phyloP scores from a whole-genome alignment of 2,113 vertebrate species.

The Amazona vittata region DNA sequence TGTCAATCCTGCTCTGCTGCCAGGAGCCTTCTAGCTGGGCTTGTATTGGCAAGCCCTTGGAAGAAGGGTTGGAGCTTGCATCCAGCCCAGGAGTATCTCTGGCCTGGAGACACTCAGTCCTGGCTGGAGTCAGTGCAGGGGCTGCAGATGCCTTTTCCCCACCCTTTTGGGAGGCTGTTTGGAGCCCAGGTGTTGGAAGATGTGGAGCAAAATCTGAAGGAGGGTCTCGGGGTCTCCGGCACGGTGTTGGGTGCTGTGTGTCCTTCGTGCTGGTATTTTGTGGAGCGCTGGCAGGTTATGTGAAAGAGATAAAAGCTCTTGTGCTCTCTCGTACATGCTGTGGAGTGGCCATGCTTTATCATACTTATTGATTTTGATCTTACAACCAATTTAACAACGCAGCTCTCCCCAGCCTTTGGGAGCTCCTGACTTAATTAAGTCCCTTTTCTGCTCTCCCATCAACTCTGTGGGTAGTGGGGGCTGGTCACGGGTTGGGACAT shows the following conservation, averaged over 20 bases:
- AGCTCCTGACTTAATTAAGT: conserved; percentile 18
- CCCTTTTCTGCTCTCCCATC: background rate
- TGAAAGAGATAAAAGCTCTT: background rate
- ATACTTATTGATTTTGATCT: conserved; percentile 7
- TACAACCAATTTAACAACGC: background rate
- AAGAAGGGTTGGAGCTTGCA: background rate
- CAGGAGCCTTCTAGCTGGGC: background rate
- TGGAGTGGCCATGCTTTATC: background rate
- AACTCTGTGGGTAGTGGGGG: background rate
- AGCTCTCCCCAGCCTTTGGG: background rate
- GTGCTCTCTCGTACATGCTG: background rate
- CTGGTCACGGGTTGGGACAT: fast-evolving
- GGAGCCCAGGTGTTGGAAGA: fast-evolving
- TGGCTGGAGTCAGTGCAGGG: fast-evolving
- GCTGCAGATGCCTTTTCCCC: background rate
- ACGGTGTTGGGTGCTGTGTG: fast-evolving
- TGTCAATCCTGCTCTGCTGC: fast-evolving
- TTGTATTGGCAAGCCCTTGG: fast-evolving
- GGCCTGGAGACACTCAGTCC: background rate
- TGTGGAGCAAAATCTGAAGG: background rate
- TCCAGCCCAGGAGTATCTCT: background rate
- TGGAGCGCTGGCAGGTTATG: fast-evolving
- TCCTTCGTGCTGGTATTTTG: fast-evolving
- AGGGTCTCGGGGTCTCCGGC: background rate
- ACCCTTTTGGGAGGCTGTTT: background rate